Conservation (phyloP, 2,113 vertebrate genomes). For the Rhombomys opimus region DNA sequence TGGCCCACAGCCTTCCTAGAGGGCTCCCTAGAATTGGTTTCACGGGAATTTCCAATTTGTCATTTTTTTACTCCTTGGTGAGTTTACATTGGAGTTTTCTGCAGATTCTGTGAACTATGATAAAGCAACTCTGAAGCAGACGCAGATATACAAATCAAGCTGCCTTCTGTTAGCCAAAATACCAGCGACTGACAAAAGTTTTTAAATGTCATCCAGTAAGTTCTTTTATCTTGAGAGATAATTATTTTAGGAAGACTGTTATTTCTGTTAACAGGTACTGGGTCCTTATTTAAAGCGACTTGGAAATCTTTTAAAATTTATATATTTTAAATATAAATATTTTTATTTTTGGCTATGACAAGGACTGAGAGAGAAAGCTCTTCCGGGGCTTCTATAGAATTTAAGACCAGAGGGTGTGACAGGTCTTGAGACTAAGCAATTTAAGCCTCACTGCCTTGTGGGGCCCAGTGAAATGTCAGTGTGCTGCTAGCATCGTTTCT, state of each 20-base stretch:
- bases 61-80: not conserved
- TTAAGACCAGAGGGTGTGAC: not conserved
- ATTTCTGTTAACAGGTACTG: not conserved
- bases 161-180: not conserved
- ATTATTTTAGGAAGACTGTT: not conserved
- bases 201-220: not conserved
- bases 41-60: not conserved
- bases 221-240: not conserved
- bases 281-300: conserved; percentile 16
- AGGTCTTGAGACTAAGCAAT: not conserved
- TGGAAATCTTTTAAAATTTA: not conserved
- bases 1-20: not conserved
- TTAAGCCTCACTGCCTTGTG: not conserved
- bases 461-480: not conserved
- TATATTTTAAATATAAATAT: not conserved
- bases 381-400: not conserved
- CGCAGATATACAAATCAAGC: not conserved
- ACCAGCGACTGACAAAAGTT: not conserved
- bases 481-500: not conserved
- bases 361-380: not conserved
- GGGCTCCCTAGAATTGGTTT: not conserved
- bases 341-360: not conserved
- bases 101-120: not conserved
- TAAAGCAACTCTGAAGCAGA: not conserved
- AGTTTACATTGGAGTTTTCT: not conserved